Evolutionary conservation across 2,888 invertebrate genomes (phyloP), one percentile per base, ranked within the genome.

Genomic region (Machimus atricapillus): DNA sequence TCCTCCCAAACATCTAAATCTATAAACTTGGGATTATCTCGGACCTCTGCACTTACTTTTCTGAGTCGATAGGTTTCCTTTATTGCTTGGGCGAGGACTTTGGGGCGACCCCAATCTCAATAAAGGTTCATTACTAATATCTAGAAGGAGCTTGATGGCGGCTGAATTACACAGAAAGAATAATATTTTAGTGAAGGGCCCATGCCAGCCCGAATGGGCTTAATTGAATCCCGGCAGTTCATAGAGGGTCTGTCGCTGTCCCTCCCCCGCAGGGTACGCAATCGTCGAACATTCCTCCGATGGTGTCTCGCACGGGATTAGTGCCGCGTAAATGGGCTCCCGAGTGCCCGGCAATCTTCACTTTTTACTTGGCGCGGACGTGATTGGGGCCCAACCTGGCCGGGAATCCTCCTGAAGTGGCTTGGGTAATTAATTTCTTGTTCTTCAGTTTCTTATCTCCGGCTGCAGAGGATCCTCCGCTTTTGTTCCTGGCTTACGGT

Each of bases 121-220:
- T 88, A 86, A 88, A 88, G 86, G 86, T 88, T 86, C 88, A 88
- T 88, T 86, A 86, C 79, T 86, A 78, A 87, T 88, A 78, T 88
- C 83, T 86, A 34, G 78, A 66, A 83, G 73, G 23, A 83, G 66
- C 83, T 83, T 83, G 83, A 83, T 83, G 83, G 83, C 83, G 66
- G 43, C 37, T 16, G 66, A 83, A 58, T 83, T 83, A 73, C 83
- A 73, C 43, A 83, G 40, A 73, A 40, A 66, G 83, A 46, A 40
- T 66, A 83, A 83, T 83, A 83, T 66, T 83, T 83, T 83, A 66
- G 66, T 19, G 52, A 56, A 27, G 81, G 81, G 31, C 52, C 81
- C 27, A n/a, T 56, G 52, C 56, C 43, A 23, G 31, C 16, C 16
- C 27, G 23, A n/a, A 23, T 7, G 81, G 52, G 43, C 52, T 81